A percentile compares a stretch with the other conserved stretches of the same genome.
These are phyloP conservation scores for Cromileptes altivelis DNA, from an alignment of 2,113 vertebrate genomes.

Conservation along the genomic window DNA sequence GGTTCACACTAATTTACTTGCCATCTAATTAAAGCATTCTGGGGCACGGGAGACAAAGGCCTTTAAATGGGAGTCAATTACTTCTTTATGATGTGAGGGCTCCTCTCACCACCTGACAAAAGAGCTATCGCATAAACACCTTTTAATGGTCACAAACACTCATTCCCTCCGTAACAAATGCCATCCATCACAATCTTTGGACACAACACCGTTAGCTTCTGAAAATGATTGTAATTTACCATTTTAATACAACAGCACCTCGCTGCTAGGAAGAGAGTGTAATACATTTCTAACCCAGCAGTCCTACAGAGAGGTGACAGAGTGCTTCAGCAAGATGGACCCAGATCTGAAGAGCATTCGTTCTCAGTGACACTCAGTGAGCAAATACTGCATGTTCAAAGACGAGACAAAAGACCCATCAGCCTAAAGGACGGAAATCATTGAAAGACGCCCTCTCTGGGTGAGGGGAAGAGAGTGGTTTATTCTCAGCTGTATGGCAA, in stretches of 20 bases:
- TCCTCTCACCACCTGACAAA: slow-evolving; percentile 26
- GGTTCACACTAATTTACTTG: slow-evolving; percentile 62
- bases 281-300: slow-evolving; percentile 17
- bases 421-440: slow-evolving; percentile 22
- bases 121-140: slow-evolving; percentile 20
- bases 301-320: slow-evolving; percentile 8
- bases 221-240: not conserved
- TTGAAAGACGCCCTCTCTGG: not conserved
- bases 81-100: slow-evolving; percentile 50
- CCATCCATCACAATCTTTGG: slow-evolving; percentile 33
- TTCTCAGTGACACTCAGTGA: slow-evolving; percentile 25
- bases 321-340: slow-evolving; percentile 16
- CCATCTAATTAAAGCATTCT: slow-evolving; percentile 59
- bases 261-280: not conserved
- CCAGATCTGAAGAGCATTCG: slow-evolving; percentile 26
- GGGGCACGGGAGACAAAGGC: slow-evolving; percentile 53
- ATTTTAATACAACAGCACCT: slow-evolving; percentile 6
- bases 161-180: slow-evolving; percentile 29
- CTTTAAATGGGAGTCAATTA: slow-evolving; percentile 69
- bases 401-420: slow-evolving; percentile 27
- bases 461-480: not conserved
- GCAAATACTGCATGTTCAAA: slow-evolving; percentile 1
- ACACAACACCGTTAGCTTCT: not conserved
- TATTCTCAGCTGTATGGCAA: not conserved
- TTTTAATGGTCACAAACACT: slow-evolving; percentile 24